Evolutionary conservation across 1,140 invertebrate genomes (phyloP).

Genomic region (silkworm (Bombyx mori)): DNA sequence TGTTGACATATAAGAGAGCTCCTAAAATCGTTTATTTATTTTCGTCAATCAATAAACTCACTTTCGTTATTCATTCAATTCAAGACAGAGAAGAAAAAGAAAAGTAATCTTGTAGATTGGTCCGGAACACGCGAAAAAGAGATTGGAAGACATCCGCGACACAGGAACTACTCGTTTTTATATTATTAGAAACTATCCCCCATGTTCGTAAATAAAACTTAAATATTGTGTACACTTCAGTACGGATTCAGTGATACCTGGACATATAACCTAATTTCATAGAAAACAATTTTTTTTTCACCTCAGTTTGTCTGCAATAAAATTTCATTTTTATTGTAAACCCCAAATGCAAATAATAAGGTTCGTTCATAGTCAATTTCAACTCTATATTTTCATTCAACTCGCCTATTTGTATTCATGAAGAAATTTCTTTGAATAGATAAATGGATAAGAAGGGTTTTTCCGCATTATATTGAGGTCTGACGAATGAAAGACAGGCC

Average conservation of each 20-base stretch:
- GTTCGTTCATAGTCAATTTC: slow-evolving; percentile 32
- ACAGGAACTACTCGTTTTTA: slow-evolving; percentile 32
- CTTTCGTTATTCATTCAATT: slow-evolving; percentile 36
- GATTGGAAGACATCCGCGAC: slow-evolving; percentile 36
- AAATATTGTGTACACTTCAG: not conserved
- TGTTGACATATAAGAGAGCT: slow-evolving; percentile 10
- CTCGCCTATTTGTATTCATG: slow-evolving; percentile 38
- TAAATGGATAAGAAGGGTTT: slow-evolving; percentile 36
- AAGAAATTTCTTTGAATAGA: slow-evolving; percentile 35
- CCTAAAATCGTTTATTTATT: slow-evolving; percentile 31
- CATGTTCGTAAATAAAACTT: slow-evolving; percentile 6
- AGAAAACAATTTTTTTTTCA: not conserved
- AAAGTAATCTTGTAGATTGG: slow-evolving; percentile 36
- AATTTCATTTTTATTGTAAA: slow-evolving; percentile 10
- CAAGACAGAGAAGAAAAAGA: slow-evolving; percentile 25
- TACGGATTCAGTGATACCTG: not conserved
- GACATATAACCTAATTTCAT: not conserved
- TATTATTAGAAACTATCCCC: slow-evolving; percentile 36
- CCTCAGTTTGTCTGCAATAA: slow-evolving; percentile 1
- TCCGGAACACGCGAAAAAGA: slow-evolving; percentile 39
- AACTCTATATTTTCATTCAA: slow-evolving; percentile 32
- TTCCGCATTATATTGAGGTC: slow-evolving; percentile 31
- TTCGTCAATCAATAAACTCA: slow-evolving; percentile 32
- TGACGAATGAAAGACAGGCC: slow-evolving; percentile 29
- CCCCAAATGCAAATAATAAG: slow-evolving; percentile 19